Evolutionary conservation across 2,113 vertebrate genomes (phyloP), one percentile per base, ranked within the genome.

Genomic region (Ciconia maguari): DNA sequence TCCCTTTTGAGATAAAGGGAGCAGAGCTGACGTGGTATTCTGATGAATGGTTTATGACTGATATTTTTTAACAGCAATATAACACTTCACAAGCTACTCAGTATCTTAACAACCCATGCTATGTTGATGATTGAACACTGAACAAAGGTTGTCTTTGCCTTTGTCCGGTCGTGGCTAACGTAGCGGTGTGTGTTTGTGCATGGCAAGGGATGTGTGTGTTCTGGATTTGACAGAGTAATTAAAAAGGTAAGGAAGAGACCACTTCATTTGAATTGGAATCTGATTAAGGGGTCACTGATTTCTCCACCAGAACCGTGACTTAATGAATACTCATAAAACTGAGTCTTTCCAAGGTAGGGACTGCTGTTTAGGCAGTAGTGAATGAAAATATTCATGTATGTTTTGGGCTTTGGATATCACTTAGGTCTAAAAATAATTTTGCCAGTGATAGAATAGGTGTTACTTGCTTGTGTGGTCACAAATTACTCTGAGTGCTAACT

Each of bases 61-160:
- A 30, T 72, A 38, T 52, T 42, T 44, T 76, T 48, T 6, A 36
- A 11, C 51, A 57, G 41, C 48, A 55, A 4, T n/a, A 7, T 42
- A 38, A 9, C 30, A 6, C 52, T 69, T 81, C 44, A 34, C 54
- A 57, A 44, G 46, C 69, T 25, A 7, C 51, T 13, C 48, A 44
- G 38, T 49, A 19, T 41, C 61, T 38, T 6, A 26, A 48, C 60
- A 21, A 38, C 55, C 18, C 17, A 4, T 0, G 0, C 48, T 8
- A 2, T 0, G 0, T 1, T 42, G 71, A 3, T 58, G 83, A 22
- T 6, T 16, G n/a, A 70, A 30, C 61, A 5, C 7, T 52, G 71
- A 69, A 16, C 64, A 72, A 22, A 64, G 25, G 75, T 80, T 38
- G 79, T 58, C 48, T 71, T 70, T 34, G 64, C 15, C 0, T 68